Percentiles rank a stretch among this genome's conserved stretches.
These are phyloP conservation scores for Agonopterix subpropinquella DNA, from an alignment of 2,888 invertebrate genomes.

Conservation along the genomic window DNA sequence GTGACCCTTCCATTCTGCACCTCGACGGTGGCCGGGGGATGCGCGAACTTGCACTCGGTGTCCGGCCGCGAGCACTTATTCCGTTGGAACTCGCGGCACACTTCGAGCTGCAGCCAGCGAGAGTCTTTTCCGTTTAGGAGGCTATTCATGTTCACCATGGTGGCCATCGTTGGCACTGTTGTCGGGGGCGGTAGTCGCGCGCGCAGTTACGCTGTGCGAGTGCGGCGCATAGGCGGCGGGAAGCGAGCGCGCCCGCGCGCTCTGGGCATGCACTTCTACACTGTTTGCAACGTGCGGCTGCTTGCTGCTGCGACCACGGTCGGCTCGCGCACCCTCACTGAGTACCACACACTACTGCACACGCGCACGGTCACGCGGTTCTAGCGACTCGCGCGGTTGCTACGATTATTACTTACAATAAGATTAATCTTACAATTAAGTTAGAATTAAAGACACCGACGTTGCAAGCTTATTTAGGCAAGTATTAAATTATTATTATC, in stretches of 20 bases:
- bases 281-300: slow-evolving; percentile 30
- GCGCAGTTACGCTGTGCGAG: slow-evolving; percentile 65
- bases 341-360: slow-evolving; percentile 49
- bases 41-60: slow-evolving; percentile 99
- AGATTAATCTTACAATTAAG: slow-evolving; percentile 67
- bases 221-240: slow-evolving; percentile 69
- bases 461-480: slow-evolving; percentile 74
- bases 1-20: slow-evolving; percentile 99
- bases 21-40: slow-evolving; percentile 99
- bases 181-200: slow-evolving; percentile 40
- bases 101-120: slow-evolving; percentile 99
- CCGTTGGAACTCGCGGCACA: slow-evolving; percentile 99
- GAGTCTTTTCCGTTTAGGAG: slow-evolving; percentile 99
- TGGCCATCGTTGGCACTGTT: slow-evolving; percentile 73
- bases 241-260: slow-evolving; percentile 65
- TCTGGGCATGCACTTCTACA: slow-evolving; percentile 56
- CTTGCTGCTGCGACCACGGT: slow-evolving; percentile 31
- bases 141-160: slow-evolving; percentile 98
- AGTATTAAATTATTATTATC: slow-evolving; percentile 71
- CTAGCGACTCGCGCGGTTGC: slow-evolving; percentile 36
- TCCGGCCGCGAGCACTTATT: slow-evolving; percentile 99
- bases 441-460: slow-evolving; percentile 72
- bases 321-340: slow-evolving; percentile 46
- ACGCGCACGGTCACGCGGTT: slow-evolving; percentile 43
- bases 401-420: slow-evolving; percentile 43